Conservation (phyloP, 1,140 invertebrate genomes). For the Melitaea cinxia region DNA sequence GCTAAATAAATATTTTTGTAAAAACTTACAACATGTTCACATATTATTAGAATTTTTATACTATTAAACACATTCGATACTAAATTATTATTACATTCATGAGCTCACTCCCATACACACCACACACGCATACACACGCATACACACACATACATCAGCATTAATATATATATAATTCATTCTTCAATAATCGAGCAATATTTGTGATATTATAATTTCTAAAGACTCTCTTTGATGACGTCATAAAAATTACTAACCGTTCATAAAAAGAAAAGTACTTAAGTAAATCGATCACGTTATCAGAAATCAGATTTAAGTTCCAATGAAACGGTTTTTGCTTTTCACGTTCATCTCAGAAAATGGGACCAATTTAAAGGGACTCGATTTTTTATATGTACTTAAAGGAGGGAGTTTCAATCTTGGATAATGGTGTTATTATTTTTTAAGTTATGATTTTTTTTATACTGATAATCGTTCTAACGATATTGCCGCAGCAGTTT, state of each 20-base stretch:
- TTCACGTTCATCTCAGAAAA: constrained; percentile 52
- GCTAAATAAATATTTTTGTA: no score
- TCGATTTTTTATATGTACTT: constrained; percentile 5
- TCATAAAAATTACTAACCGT: background rate
- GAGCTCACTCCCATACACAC: no score
- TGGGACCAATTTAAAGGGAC: constrained; percentile 39
- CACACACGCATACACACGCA: no score
- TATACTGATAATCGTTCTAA: background rate
- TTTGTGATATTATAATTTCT: no score
- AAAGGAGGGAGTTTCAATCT: constrained; percentile 4
- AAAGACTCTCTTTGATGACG: background rate
- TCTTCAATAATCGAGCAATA: no score
- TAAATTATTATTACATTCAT: no score
- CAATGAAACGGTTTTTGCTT: constrained; percentile 51
- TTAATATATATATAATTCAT: no score
- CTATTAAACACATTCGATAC: no score
- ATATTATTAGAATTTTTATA: no score
- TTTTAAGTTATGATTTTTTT: background rate
- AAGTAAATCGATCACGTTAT: constrained; percentile 51
- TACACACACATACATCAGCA: background rate
- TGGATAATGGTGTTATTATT: constrained; percentile 6
- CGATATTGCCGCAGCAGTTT: background rate
- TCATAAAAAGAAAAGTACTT: constrained; percentile 8
- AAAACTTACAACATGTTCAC: no score
- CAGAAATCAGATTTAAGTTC: constrained; percentile 50